Evolutionary conservation across 1,140 invertebrate genomes (phyloP).

Genomic region (Archivesica marissinica): DNA sequence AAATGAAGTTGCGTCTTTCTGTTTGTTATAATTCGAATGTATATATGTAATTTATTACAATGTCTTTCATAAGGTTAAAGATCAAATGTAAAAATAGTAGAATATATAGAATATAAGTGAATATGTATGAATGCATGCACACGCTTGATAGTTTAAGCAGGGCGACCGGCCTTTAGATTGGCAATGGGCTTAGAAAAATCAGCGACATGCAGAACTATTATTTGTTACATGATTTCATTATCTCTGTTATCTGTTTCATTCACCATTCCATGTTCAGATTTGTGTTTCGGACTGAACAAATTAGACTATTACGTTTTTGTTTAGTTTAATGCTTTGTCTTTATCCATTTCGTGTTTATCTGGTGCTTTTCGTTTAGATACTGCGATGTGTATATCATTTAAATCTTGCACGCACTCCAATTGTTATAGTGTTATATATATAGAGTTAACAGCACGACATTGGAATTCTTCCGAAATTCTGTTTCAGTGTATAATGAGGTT

Average conservation of each 20-base stretch:
- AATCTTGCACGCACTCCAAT: background rate
- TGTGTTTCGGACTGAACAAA: conserved; percentile 20
- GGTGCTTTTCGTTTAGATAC: conserved; percentile 32
- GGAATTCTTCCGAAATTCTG: background rate
- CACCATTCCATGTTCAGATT: conserved; percentile 19
- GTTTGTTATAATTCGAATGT: conserved; percentile 12
- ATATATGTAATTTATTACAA: conserved; percentile 63
- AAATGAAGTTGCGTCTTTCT: conserved; percentile 20
- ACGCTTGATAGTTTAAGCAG: too few species aligned
- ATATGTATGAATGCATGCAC: too few species aligned
- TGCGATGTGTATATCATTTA: background rate
- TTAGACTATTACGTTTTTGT: conserved; percentile 43
- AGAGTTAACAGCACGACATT: background rate
- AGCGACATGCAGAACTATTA: background rate
- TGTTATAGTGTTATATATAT: background rate
- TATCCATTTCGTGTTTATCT: background rate
- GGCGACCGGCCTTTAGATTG: too few species aligned
- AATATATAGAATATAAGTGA: too few species aligned
- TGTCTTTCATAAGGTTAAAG: conserved; percentile 53
- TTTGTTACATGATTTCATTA: background rate
- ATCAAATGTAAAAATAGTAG: conserved; percentile 49
- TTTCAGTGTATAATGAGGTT: conserved; percentile 10
- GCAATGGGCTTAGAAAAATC: too few species aligned
- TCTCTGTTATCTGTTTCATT: conserved; percentile 3
- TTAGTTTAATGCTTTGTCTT: conserved; percentile 38